Conservation (phyloP, 2,888 invertebrate species). For the Oscheius sp. region DNA sequence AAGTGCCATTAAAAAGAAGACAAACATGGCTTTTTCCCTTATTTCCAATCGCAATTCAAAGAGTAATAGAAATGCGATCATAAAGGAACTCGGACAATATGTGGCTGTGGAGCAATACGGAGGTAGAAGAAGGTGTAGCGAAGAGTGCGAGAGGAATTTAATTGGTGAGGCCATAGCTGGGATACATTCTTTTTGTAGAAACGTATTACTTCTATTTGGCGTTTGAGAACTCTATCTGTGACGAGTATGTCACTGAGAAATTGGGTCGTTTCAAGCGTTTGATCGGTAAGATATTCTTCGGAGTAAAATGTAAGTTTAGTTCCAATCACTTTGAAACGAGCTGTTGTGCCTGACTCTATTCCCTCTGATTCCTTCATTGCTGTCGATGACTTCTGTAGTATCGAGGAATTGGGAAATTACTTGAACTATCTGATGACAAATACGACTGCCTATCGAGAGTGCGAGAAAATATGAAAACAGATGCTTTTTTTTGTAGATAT, state of each 20-base stretch:
- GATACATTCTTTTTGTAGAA: too few species aligned
- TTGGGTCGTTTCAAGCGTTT: not conserved
- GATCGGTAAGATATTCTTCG: not conserved
- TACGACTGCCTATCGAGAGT: slow-evolving; percentile 69
- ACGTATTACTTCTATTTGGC: slow-evolving; percentile 6
- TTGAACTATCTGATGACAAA: slow-evolving; percentile 71
- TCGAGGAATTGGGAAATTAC: slow-evolving; percentile 71
- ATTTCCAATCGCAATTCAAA: not conserved
- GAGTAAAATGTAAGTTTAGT: not conserved
- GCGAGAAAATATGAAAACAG: too few species aligned
- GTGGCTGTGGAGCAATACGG: too few species aligned
- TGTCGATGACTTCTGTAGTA: slow-evolving; percentile 72
- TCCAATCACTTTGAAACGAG: not conserved
- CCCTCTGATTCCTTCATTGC: slow-evolving; percentile 72
- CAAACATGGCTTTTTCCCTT: not conserved
- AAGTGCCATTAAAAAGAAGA: not conserved
- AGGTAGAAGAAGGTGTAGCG: not conserved
- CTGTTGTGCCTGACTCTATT: slow-evolving; percentile 51
- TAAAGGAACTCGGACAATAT: too few species aligned
- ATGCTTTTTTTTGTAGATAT: not conserved
- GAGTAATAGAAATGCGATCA: not conserved
- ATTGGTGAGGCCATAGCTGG: not conserved
- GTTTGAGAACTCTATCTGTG: not conserved
- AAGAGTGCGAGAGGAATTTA: not conserved
- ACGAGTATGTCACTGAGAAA: not conserved